Base-by-base conservation (phyloP, 1,140 invertebrate species). In the Drosophila ogumai region DNA sequence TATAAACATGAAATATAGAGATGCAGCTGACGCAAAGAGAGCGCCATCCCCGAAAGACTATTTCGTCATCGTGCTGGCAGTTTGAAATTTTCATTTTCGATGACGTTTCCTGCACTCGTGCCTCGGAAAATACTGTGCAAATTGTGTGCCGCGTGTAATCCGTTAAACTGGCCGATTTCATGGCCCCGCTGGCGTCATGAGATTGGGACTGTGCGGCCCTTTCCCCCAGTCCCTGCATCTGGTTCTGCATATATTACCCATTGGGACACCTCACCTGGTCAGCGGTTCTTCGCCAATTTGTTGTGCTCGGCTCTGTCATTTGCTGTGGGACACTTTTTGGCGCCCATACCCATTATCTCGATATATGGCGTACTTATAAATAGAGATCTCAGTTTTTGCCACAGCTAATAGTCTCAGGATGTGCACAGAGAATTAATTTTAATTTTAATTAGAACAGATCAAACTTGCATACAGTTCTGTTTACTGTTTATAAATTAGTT, bases 171-270 rank as follows among this genome's bases (percentile, higher is more conserved):
- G 60, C 82, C 38, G 66, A 71, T 63, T 79, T 77, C 69, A 80
- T 78, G 85, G 84, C 84, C 60, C 59, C 61, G 47, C 65, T 78
- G 84, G 64, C 84, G 84, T 88, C 84, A 88, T 81, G 34, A 38
- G 17, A 54, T 54, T 54, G 32, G 32, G 32, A 5, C 50, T 54
- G 31, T 8, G 32, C 17, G 17, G 22, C 50, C 50, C 50, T 10
- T 6, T 22, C 7, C 13, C 52, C 46, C 46, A 7, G 7, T 8
- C n/a, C 52, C 56, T 25, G 17, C 31, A 15, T 36, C 34, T 54
- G 7, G n/a, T 25, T 15, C 12, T 43, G 6, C 15, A 22, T 64
- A 68, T 69, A 66, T 65, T 50, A 66, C 8, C 44, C 17, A 66
- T 67, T 43, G 38, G 64, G 50, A 50, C 66, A 55, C 36, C 64